phyloP scores from a whole-genome alignment of 1,140 invertebrate species.

The Drosophila tristis region DNA sequence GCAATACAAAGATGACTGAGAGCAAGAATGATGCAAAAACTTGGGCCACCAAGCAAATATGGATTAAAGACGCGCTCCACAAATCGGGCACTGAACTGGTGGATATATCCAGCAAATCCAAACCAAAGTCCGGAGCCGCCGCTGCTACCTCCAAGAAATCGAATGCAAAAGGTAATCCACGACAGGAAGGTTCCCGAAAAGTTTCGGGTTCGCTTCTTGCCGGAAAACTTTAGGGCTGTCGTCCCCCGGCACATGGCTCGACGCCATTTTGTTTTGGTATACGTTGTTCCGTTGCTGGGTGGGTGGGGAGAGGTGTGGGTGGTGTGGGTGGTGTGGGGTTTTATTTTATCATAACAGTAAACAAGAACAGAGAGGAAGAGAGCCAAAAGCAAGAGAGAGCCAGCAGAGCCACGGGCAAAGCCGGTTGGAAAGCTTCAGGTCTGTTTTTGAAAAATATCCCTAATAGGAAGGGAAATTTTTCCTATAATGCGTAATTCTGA shows the following conservation, averaged over 20 bases:
- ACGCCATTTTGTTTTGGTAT: conserved; percentile 80
- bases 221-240: conserved; percentile 30
- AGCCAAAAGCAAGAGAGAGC: not conserved
- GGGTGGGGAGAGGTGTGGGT: not conserved
- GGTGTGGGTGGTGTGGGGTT: conserved; percentile 29
- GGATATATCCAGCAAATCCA: conserved; percentile 62
- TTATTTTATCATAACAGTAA: conserved; percentile 32
- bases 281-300: conserved; percentile 43
- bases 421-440: conserved; percentile 61
- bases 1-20: conserved; percentile 59
- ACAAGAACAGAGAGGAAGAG: conserved; percentile 18
- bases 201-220: conserved; percentile 1
- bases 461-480: conserved; percentile 39
- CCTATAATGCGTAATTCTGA: conserved; percentile 8
- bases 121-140: conserved; percentile 30
- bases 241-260: conserved; percentile 2
- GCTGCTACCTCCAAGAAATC: conserved; percentile 29
- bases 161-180: conserved; percentile 60
- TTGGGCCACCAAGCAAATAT: conserved; percentile 74
- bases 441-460: conserved; percentile 30
- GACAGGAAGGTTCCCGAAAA: conserved; percentile 15
- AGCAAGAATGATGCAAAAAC: conserved; percentile 55
- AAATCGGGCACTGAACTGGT: conserved; percentile 80
- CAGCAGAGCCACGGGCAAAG: conserved; percentile 17
- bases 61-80: conserved; percentile 77